Evolutionary conservation across 2,888 invertebrate genomes (phyloP).

Genomic region (Osmoderma eremita): DNA sequence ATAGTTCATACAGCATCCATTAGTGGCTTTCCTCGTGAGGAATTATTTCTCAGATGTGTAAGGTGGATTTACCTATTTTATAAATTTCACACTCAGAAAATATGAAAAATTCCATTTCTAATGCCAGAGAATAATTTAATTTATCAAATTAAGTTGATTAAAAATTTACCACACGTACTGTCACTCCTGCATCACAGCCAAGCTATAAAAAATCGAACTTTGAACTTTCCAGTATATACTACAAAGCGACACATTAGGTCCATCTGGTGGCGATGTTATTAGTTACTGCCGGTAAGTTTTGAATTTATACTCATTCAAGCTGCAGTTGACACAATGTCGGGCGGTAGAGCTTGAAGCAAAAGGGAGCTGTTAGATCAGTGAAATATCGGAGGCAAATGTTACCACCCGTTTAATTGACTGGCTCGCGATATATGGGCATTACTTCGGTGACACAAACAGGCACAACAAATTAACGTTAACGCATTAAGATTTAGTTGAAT

Average conservation of each 20-base stretch:
- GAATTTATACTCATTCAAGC: slow-evolving; percentile 50
- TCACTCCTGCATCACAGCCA: too few relatives aligned
- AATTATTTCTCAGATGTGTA: too few relatives aligned
- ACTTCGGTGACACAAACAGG: too few relatives aligned
- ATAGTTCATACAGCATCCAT: not conserved
- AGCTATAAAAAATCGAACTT: slow-evolving; percentile 1
- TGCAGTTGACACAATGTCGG: slow-evolving; percentile 46
- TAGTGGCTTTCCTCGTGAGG: too few relatives aligned
- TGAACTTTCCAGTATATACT: slow-evolving; percentile 7
- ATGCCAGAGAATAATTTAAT: too few relatives aligned
- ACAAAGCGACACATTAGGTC: slow-evolving; percentile 42
- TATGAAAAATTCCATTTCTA: too few relatives aligned
- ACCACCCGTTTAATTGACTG: slow-evolving; percentile 4
- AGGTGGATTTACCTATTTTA: too few relatives aligned
- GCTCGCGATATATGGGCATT: not conserved
- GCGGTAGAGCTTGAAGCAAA: slow-evolving; percentile 26
- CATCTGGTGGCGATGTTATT: slow-evolving; percentile 46
- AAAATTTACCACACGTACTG: too few relatives aligned
- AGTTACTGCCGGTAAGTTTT: slow-evolving; percentile 45
- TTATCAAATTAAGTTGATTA: too few relatives aligned
- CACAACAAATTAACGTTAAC: too few relatives aligned
- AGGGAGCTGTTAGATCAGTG: slow-evolving; percentile 15
- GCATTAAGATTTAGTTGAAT: too few relatives aligned
- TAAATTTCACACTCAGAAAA: too few relatives aligned
- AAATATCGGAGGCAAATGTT: slow-evolving; percentile 21